These are phyloP conservation scores for Choloepus didactylus DNA, from an alignment of 2,797 vertebrate species.

Conservation along the genomic window DNA sequence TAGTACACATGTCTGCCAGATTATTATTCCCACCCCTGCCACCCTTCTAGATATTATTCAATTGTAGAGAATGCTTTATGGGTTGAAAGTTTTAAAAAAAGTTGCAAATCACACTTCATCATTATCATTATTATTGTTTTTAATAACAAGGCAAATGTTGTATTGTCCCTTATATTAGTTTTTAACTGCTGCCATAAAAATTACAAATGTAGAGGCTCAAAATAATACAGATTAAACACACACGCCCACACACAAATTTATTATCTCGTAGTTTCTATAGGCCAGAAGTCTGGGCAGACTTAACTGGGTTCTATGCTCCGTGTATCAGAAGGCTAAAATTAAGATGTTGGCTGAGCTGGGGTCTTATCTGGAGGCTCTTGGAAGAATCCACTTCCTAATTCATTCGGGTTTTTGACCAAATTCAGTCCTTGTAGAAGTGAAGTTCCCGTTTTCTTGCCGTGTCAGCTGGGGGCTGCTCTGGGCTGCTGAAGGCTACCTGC, in stretches of 20 bases:
- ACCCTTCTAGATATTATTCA: neutral
- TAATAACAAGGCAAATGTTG: conserved; percentile 32
- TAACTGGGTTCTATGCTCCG: no score
- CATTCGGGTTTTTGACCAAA: conserved; percentile 9
- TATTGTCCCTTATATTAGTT: neutral
- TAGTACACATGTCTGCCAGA: neutral
- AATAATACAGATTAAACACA: neutral
- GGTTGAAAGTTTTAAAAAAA: neutral
- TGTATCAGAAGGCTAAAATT: neutral
- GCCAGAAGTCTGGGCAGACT: no score
- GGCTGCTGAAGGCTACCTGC: neutral
- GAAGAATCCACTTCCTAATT: neutral
- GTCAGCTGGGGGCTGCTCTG: neutral
- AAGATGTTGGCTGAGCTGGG: neutral
- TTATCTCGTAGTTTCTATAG: neutral
- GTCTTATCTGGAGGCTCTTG: neutral
- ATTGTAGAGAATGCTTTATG: neutral
- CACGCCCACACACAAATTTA: neutral
- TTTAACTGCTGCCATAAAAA: conserved; percentile 49
- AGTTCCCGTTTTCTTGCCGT: neutral
- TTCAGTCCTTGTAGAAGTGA: neutral
- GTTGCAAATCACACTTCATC: conserved; percentile 31
- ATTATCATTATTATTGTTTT: conserved; percentile 55
- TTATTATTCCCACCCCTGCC: neutral
- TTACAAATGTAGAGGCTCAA: conserved; percentile 1